Base-by-base conservation (phyloP, 2,797 vertebrate genomes). In the Dendrocincla fuliginosa region DNA sequence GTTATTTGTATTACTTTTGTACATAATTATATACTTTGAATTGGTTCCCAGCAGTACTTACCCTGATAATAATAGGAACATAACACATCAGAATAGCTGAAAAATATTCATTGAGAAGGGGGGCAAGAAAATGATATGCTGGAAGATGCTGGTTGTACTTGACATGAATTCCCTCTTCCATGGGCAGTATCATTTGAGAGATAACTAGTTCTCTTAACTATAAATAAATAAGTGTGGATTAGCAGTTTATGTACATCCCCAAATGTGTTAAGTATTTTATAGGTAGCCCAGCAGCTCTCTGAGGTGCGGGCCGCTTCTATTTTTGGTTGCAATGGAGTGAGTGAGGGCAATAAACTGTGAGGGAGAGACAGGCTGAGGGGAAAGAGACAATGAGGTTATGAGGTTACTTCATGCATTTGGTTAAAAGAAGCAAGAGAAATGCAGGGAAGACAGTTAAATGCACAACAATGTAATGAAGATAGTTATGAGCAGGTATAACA, bases 11-110 rank as follows among this genome's bases (percentile, higher is more conserved):
- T 68, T 35, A 55, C 63, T 94, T 96, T 84, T 93, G 78, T 65
- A 84, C 44, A 16, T 96, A 89, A 95, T 94, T 92, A 64, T 46
- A 25, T 84, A 74, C 68, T 55, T 93, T 44, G 24, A 83, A 69
- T 91, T 71, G 63, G 86, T 94, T 97, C 95, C 94, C 46, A 60
- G 84, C 78, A 86, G 83, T 94, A 87, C 91, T 97, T 96, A 94
- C 28, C 35, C 71, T 84, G 80, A 92, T 97, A 91, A 95, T 90
- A 84, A 61, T 68, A 84, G 90, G 80, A 93, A 42, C 46, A 13
- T 44, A 93, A 70, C 23, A 49, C 50, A 74, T 56, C 39, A 46
- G 79, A 95, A 39, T 33, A 44, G 85, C 10, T 68, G 73, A 33
- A 95, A 63, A 32, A 18, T 78, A 87, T 42, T 70, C 23, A 28